Base-by-base conservation (phyloP, 2,797 vertebrate genomes). In the Manis crassicaudata region DNA sequence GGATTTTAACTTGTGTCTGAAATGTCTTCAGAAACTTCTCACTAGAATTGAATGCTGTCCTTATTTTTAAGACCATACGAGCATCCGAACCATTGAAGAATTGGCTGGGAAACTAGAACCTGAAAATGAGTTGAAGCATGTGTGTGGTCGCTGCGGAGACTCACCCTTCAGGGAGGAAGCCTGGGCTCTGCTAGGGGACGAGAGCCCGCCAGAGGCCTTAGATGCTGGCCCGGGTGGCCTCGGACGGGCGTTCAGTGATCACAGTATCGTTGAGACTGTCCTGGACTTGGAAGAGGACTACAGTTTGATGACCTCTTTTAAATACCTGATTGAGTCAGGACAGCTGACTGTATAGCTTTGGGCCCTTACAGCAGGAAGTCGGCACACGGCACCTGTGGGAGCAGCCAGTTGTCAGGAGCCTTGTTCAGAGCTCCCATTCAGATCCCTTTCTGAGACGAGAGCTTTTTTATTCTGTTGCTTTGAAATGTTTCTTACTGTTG, bases 221-320 rank as follows among this genome's bases (percentile, higher is more conserved):
- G 96, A 95, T 3, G 7, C 58, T 1, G 89, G 90, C 46, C 63
- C 92, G 0, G 20, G 92, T 1, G 16, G 95, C 88, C 95, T 97
- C 50, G 94, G 81, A 88, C 96, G 92, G 90, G 95, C 96, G 79
- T 95, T 97, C 4, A 97, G 98, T 46, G 98, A 98, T 37, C 95
- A 97, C 75, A 97, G 50, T 23, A 96, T 98, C 8, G 92, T 98
- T 5, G 97, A 98, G 95, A 98, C 98, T 3, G 92, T 98, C 50
- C 97, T 98, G 90, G 98, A 98, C 77, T 83, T 98, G 92, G 98
- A 98, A 88, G 98, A 98, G 70, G 98, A 98, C 81, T 98, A 98
- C 80, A 97, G 79, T 73, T 37, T 96, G 65, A 90, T 98, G 96
- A 95, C 89, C 63, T 96, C 97, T 62, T 97, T 97, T 65, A 97